Base-by-base conservation (phyloP, 2,888 invertebrate genomes). In the Calameuta idolon region DNA sequence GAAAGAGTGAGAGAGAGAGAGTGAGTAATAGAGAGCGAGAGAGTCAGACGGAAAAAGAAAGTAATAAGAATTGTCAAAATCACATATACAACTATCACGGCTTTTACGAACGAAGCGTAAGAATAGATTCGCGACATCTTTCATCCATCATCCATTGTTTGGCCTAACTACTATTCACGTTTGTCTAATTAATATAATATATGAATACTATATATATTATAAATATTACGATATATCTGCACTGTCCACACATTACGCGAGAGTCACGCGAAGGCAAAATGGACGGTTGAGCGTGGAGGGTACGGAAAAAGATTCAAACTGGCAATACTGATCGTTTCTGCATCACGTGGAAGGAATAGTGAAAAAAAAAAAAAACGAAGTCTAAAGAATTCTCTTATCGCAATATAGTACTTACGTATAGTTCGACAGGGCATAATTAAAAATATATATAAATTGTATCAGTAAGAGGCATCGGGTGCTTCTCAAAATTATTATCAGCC, bases 91-190 rank as follows among this genome's bases (percentile, higher is more conserved):
- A 9, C 15, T 55, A 23, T 37, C 15, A 55, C 9, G 55, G 55
- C 23, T 55, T 23, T 23, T 23, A 15, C 9, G 55, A 55, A 55
- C 0, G 23, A 55, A 55, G 55, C 55, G 55, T 55, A 55, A 55
- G 23, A 55, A 55, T 55, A 55, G 23, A 5, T 2, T 55, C 23
- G 55, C 23, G 55, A 23, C 55, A 55, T 23, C 23, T 34, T 15
- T 77, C 71, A 71, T 69, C 77, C 77, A 77, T 77, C 40, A 77
- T 37, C 33, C 78, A 79, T 82, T 79, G 82, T 83, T 83, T 83
- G 83, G 83, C 83, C 83, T 83, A 83, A 83, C 75, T 80, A 83
- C 79, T 80, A 83, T 82, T 82, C 82, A 83, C 80, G 77, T 83
- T 82, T 81, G 77, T 82, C 80, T 81, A 79, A 74, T 81, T 75